Evolutionary conservation across 1,140 invertebrate genomes (phyloP), one percentile per base, ranked within the genome.

Genomic region (Alviniconcha marisindica): DNA sequence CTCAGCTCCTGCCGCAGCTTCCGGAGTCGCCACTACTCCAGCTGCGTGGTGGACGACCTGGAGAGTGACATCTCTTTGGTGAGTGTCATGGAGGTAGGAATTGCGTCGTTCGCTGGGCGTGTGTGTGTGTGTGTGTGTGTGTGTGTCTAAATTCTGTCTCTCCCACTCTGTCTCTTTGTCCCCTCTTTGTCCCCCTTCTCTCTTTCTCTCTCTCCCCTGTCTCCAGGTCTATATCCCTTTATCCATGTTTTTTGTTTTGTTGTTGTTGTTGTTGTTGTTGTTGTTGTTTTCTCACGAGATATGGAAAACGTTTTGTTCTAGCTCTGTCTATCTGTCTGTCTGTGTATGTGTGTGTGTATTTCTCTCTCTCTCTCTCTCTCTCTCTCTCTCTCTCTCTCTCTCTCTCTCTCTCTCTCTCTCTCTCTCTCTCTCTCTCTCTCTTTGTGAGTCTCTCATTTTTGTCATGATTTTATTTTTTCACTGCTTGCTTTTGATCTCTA

Each of bases 31-130:
- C 77, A 86, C 21, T 77, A 84, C 31, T 87, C 87, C 14, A 92
- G 74, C 56, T 79, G 79, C 18, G 74, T 87, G 15, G 82, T 83
- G 71, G 86, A 87, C 21, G 86, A 87, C 63, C 71, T 83, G n/a
- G 88, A 88, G 31, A 88, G 82, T 40, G 85, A 87, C 18, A 48
- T 77, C n/a, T 86, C 86, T 21, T 18, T 89, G 82, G 87, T 88
- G 79, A 89, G 85, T 86, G n/a, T n/a, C n/a, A n/a, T n/a, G n/a
- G n/a, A n/a, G n/a, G n/a, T n/a, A n/a, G n/a, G n/a, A n/a, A n/a
- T n/a, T n/a, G n/a, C n/a, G n/a, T n/a, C n/a, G n/a, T n/a, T n/a
- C n/a, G 48, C 48, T 51, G 48, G 56, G 56, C 56, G 10, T 60
- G 56, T 60, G 24, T 60, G 56, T 24, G 56, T 60, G 56, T 60